These are phyloP conservation scores for Ovis canadensis DNA, from an alignment of 2,113 vertebrate species.

Conservation along the genomic window DNA sequence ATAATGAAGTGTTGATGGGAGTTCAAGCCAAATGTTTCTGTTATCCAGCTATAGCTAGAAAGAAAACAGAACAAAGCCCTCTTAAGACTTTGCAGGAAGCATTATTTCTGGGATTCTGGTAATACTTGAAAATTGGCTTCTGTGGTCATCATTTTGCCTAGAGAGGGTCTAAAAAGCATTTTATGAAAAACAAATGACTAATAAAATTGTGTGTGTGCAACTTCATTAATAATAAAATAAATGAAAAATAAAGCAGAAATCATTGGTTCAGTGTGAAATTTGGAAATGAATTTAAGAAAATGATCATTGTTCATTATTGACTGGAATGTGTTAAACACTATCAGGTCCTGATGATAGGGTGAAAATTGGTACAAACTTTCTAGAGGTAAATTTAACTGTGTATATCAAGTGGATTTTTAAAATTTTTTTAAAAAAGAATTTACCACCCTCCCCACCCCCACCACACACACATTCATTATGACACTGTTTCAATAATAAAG, in stretches of 20 bases:
- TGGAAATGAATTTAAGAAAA: neutral
- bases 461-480: neutral
- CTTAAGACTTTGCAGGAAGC: neutral
- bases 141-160: neutral
- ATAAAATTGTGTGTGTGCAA: neutral
- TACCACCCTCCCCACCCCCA: neutral
- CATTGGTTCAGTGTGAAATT: neutral
- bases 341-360: neutral
- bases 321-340: neutral
- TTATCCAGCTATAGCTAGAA: neutral
- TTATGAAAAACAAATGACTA: neutral
- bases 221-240: neutral
- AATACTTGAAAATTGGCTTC: neutral
- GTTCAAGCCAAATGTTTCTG: slow-evolving; percentile 2
- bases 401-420: neutral
- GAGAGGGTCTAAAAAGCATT: neutral
- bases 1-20: slow-evolving; percentile 45
- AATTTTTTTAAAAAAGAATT: neutral
- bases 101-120: neutral
- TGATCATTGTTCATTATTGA: neutral
- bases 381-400: neutral
- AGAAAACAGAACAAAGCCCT: neutral
- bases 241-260: neutral
- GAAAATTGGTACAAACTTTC: neutral
- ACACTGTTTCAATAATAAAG: neutral